Percentiles rank a stretch among this genome's conserved stretches.
Conservation (phyloP, 1,140 invertebrate genomes). For the Penaeus vannamei region DNA sequence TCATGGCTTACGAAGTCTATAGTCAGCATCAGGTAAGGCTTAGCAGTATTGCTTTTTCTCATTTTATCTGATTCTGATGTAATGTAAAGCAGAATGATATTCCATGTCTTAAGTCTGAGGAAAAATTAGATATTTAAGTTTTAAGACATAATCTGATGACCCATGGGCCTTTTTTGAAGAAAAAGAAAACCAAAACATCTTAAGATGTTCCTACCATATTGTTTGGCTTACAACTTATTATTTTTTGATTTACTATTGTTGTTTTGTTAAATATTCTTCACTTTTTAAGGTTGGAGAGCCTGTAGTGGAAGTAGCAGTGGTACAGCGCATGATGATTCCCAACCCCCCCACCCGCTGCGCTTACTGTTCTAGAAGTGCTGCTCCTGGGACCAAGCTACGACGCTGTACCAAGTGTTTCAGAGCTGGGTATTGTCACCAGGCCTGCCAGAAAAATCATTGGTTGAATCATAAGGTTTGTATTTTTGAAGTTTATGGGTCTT, state of each 20-base stretch:
- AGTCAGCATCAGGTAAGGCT: constrained; percentile 56
- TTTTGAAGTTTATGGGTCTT: neutral
- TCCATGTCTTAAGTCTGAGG: neutral
- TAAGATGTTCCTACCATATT: too few relatives aligned
- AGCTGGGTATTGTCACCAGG: constrained; percentile 73
- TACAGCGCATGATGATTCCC: constrained; percentile 72
- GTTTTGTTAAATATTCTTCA: too few relatives aligned
- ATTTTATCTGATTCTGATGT: neutral
- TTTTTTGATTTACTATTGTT: too few relatives aligned
- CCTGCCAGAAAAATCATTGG: constrained; percentile 74
- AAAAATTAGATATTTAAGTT: too few relatives aligned
- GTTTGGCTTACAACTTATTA: too few relatives aligned
- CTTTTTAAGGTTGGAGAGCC: constrained; percentile 70
- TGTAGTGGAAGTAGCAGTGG: constrained; percentile 72
- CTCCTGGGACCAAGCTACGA: constrained; percentile 70
- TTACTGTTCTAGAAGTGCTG: constrained; percentile 70
- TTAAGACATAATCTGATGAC: too few relatives aligned
- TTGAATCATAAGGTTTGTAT: constrained; percentile 69
- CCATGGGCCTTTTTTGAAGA: too few relatives aligned
- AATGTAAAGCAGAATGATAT: neutral
- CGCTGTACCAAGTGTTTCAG: constrained; percentile 73
- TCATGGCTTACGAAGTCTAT: constrained; percentile 66
- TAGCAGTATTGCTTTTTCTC: too few relatives aligned
- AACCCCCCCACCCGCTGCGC: constrained; percentile 70
- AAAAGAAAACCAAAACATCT: too few relatives aligned